Base-by-base conservation (phyloP, 1,140 invertebrate species). In the Drosophila arizonae region DNA sequence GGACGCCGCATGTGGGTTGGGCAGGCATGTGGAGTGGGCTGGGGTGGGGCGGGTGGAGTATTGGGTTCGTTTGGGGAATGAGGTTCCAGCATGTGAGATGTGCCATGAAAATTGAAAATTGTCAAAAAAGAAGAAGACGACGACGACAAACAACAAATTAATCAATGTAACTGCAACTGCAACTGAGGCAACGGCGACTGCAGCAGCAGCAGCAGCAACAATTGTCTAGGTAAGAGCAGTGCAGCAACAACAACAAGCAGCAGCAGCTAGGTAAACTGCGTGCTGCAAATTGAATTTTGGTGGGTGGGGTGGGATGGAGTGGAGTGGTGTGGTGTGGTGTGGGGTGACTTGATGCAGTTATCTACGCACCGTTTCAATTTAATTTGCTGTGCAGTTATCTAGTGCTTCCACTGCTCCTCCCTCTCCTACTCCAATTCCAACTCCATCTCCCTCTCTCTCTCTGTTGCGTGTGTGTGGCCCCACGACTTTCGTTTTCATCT, bases 401-500 rank as follows among this genome's bases (percentile, higher is more conserved):
- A 39, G 13, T 10, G 30, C 21, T 24, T 24, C 1, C 9, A 8
- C 13, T 28, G 3, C 48, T 13, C 21, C 6, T 39, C 5, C 13
- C 26, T 33, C 1, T 13, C 11, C 11, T 26, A 6, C 45, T 21
- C 45, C 3, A 9, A 8, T 6, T 0, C 30, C 43, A 11, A 9
- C 17, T 33, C 26, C 11, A 2, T 36, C 5, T 1, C 13, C 8
- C 21, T 39, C n/a, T 24, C 6, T 28, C 4, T 11, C 39, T 60
- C 39, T 63, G 8, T 6, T 13, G 21, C 24, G 24, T 54, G 51
- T 17, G 52, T 65, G 69, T 71, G 69, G 62, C 54, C 62, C 62
- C 46, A 51, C 41, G 69, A 71, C 78, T 80, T 80, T 80, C 78
- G 63, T 81, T 80, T 77, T 75, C 58, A 52, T 51, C 71, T 69